Percentiles rank a stretch among this genome's conserved stretches.
These are phyloP conservation scores for Tetropium fuscum DNA, from an alignment of 2,888 invertebrate species.

Conservation along the genomic window DNA sequence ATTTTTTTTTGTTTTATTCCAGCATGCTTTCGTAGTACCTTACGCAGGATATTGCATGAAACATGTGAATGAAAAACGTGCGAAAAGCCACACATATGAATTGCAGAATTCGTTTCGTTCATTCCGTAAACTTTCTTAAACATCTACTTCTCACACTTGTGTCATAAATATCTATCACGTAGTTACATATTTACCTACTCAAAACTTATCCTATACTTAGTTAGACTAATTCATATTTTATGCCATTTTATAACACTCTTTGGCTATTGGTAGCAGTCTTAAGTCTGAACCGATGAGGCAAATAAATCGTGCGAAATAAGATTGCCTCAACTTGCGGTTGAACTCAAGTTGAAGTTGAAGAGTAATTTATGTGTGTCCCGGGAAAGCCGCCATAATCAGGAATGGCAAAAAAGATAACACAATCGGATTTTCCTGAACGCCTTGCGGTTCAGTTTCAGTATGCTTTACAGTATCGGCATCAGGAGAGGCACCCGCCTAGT, in stretches of 20 bases:
- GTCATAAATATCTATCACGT: no score
- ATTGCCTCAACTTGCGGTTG: constrained; percentile 32
- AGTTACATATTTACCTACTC: no score
- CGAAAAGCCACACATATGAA: no score
- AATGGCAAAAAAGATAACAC: constrained; percentile 68
- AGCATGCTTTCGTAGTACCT: no score
- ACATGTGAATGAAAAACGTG: no score
- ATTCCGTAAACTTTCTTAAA: no score
- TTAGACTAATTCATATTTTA: neutral
- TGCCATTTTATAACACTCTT: neutral
- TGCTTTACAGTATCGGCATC: constrained; percentile 55
- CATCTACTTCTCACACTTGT: no score
- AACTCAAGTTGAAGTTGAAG: constrained; percentile 35
- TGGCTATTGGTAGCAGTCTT: constrained; percentile 10
- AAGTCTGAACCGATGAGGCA: constrained; percentile 8
- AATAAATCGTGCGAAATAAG: constrained; percentile 26
- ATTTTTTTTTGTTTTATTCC: no score
- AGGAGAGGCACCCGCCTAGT: constrained; percentile 39
- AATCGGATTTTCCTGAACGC: constrained; percentile 64
- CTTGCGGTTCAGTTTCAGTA: constrained; percentile 60
- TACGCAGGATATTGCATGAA: no score
- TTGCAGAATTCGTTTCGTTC: no score
- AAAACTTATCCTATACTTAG: no score
- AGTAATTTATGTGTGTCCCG: constrained; percentile 58
- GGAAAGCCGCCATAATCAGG: constrained; percentile 61